phyloP scores from a whole-genome alignment of 2,797 vertebrate genomes.

The Gymnoscopelus braueri region DNA sequence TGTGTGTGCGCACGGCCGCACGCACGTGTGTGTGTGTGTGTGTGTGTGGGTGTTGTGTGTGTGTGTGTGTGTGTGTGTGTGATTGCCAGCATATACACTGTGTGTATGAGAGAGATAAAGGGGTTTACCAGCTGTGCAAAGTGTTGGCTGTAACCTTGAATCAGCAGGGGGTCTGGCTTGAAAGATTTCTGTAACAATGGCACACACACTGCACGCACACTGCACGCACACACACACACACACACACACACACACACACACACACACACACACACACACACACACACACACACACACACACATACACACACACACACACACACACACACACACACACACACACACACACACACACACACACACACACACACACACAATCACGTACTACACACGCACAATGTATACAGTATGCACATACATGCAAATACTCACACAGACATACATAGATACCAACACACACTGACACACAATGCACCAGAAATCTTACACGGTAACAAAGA shows the following conservation, averaged over 20 bases:
- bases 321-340: slow-evolving; percentile 13
- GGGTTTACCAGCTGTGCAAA: slow-evolving; percentile 10
- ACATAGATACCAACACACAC: no score
- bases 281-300: neutral
- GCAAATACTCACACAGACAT: neutral
- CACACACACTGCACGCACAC: slow-evolving; percentile 10
- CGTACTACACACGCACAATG: neutral
- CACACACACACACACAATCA: neutral
- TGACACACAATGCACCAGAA: no score
- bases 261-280: slow-evolving; percentile 20
- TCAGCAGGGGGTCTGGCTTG: slow-evolving; percentile 20
- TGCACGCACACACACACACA: slow-evolving; percentile 11
- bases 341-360: slow-evolving; percentile 5
- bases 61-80: neutral
- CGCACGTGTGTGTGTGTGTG: slow-evolving; percentile 35
- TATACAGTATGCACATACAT: no score
- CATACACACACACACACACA: neutral
- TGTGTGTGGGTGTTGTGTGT: slow-evolving; percentile 24
- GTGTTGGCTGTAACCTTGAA: slow-evolving; percentile 17
- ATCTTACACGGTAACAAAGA: no score
- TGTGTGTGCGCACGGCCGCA: slow-evolving; percentile 11
- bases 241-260: slow-evolving; percentile 8
- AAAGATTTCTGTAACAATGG: slow-evolving; percentile 27
- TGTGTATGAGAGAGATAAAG: slow-evolving; percentile 4
- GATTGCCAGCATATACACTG: neutral